Percentiles rank a stretch among this genome's conserved stretches.
These are phyloP conservation scores for Diarsia dahlii DNA, from an alignment of 2,888 invertebrate species.

Conservation along the genomic window DNA sequence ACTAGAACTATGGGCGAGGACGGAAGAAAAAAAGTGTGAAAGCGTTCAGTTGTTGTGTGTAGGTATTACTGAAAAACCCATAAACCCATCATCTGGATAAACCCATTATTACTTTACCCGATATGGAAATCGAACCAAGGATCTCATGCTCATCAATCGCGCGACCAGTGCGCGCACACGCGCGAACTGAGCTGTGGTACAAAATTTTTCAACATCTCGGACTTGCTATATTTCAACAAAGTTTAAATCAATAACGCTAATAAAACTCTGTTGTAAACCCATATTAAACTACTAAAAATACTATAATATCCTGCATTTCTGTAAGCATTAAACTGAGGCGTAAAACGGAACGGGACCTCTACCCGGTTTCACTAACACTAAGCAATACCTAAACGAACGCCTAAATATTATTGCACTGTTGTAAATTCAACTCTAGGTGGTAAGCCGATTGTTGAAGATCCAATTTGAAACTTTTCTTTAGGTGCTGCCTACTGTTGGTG, in stretches of 20 bases:
- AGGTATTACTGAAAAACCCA: too few relatives aligned
- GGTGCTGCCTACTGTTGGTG: not conserved
- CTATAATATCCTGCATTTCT: constrained; percentile 48
- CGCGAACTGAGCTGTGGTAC: too few relatives aligned
- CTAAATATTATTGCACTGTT: not conserved
- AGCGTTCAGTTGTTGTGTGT: too few relatives aligned
- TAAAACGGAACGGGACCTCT: constrained; percentile 55
- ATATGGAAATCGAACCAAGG: too few relatives aligned
- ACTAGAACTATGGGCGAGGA: not conserved
- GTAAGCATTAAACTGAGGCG: constrained; percentile 56
- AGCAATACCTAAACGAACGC: not conserved
- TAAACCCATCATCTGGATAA: too few relatives aligned
- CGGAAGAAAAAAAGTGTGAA: not conserved
- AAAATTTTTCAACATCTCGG: not conserved
- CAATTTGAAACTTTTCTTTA: not conserved
- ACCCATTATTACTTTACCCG: too few relatives aligned
- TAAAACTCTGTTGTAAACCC: constrained; percentile 7
- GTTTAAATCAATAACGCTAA: constrained; percentile 18
- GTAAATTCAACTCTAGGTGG: not conserved
- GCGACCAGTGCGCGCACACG: too few relatives aligned
- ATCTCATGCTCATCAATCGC: too few relatives aligned
- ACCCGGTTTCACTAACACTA: not conserved
- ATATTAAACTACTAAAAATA: constrained; percentile 57
- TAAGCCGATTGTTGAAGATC: not conserved
- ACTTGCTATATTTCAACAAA: too few relatives aligned